Evolutionary conservation across 2,888 invertebrate genomes (phyloP).

Genomic region (Ptilodon capucinus): DNA sequence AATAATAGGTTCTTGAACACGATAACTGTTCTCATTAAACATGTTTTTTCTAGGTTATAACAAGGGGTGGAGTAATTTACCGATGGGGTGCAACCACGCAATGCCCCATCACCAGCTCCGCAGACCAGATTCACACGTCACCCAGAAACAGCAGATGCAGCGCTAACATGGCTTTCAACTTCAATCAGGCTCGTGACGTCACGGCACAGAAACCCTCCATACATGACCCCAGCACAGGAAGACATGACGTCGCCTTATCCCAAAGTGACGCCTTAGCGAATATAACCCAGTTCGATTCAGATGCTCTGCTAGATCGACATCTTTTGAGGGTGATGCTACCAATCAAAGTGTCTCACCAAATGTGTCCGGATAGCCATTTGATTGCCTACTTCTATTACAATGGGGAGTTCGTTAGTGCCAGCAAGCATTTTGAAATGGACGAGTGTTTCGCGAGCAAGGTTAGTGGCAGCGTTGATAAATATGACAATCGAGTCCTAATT

Average conservation of each 20-base stretch:
- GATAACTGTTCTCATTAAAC: background rate
- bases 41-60: conserved; percentile 58
- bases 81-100: conserved; percentile 77
- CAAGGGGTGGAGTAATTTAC: conserved; percentile 70
- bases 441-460: conserved; percentile 84
- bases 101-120: conserved; percentile 56
- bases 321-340: conserved; percentile 65
- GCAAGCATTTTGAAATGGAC: conserved; percentile 76
- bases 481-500: no score
- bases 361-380: conserved; percentile 78
- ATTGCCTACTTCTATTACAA: conserved; percentile 82
- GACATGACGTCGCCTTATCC: conserved; percentile 11
- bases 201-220: background rate
- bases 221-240: background rate
- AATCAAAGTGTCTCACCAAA: conserved; percentile 70
- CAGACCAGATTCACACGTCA: conserved; percentile 48
- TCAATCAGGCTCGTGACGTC: conserved; percentile 4
- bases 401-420: conserved; percentile 82
- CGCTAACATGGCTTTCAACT: conserved; percentile 10
- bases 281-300: conserved; percentile 27
- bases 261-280: conserved; percentile 6
- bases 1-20: no score
- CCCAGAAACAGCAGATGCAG: conserved; percentile 51
- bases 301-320: conserved; percentile 55
- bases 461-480: no score